Evolutionary conservation across 2,888 invertebrate species (phyloP).

Genomic region (Tanytarsus gracilentus): DNA sequence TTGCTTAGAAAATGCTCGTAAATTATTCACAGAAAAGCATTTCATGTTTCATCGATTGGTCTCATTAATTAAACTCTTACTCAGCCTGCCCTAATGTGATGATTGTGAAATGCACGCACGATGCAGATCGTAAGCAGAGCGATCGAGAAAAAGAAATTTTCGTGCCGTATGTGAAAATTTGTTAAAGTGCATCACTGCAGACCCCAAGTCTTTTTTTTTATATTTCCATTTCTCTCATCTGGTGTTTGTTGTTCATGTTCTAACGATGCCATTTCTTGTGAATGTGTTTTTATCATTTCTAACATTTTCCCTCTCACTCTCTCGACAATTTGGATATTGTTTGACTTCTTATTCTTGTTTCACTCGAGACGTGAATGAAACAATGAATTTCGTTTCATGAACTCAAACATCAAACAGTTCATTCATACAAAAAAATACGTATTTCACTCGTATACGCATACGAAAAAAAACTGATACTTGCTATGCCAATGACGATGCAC

Average conservation of each 20-base stretch:
- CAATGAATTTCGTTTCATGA: background rate
- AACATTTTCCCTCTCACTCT: background rate
- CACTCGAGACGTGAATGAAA: slow-evolving; percentile 6
- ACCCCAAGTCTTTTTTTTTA: too few relatives aligned
- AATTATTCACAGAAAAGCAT: slow-evolving; percentile 1
- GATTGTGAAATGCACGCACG: slow-evolving; percentile 1
- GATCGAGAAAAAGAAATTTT: background rate
- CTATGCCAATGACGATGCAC: too few relatives aligned
- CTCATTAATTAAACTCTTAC: slow-evolving; percentile 11
- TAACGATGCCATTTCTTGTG: slow-evolving; percentile 4
- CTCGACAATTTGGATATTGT: background rate
- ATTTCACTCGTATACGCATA: background rate
- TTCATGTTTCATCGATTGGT: slow-evolving; percentile 18
- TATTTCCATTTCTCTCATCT: too few relatives aligned
- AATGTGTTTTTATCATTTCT: slow-evolving; percentile 5
- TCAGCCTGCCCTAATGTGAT: too few relatives aligned
- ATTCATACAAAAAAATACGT: background rate
- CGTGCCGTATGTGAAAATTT: slow-evolving; percentile 2
- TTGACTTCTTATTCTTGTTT: background rate
- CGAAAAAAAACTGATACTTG: background rate
- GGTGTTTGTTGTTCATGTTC: background rate
- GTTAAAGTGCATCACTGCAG: slow-evolving; percentile 2
- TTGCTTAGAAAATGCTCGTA: background rate
- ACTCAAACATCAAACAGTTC: too few relatives aligned
- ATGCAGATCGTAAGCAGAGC: background rate